These are phyloP conservation scores for Papilio demoleus DNA, from an alignment of 2,888 invertebrate genomes.

Conservation along the genomic window DNA sequence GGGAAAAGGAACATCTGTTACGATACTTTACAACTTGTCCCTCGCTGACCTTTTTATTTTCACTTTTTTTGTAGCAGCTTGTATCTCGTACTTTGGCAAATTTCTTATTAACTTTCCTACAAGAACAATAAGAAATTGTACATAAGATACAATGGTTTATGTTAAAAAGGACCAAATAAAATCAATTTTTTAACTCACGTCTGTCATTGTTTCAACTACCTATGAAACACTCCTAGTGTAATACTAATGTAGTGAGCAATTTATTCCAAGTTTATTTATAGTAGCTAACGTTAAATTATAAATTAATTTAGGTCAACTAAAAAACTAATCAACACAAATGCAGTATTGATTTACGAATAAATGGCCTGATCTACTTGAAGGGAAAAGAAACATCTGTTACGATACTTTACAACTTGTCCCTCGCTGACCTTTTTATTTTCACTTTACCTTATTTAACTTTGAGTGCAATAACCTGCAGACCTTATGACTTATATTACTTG, in stretches of 20 bases:
- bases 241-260: background rate
- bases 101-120: conserved; percentile 16
- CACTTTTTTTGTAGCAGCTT: conserved; percentile 15
- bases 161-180: background rate
- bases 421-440: conserved; percentile 11
- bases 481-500: too few species aligned
- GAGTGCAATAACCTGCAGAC: too few species aligned
- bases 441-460: too few species aligned
- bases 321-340: background rate
- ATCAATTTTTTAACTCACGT: background rate
- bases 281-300: conserved; percentile 4
- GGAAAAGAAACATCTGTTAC: conserved; percentile 17
- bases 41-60: conserved; percentile 13
- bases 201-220: background rate
- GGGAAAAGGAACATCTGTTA: conserved; percentile 18
- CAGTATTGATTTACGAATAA: conserved; percentile 16
- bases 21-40: conserved; percentile 20
- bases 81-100: background rate
- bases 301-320: background rate
- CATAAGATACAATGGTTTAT: background rate
- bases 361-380: conserved; percentile 10
- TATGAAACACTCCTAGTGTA: background rate
- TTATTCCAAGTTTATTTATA: conserved; percentile 1
- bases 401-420: conserved; percentile 20
- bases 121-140: background rate